A percentile compares a stretch with the other conserved stretches of the same genome.
phyloP scores from a whole-genome alignment of 2,113 vertebrate genomes.

The Hippocampus comes region DNA sequence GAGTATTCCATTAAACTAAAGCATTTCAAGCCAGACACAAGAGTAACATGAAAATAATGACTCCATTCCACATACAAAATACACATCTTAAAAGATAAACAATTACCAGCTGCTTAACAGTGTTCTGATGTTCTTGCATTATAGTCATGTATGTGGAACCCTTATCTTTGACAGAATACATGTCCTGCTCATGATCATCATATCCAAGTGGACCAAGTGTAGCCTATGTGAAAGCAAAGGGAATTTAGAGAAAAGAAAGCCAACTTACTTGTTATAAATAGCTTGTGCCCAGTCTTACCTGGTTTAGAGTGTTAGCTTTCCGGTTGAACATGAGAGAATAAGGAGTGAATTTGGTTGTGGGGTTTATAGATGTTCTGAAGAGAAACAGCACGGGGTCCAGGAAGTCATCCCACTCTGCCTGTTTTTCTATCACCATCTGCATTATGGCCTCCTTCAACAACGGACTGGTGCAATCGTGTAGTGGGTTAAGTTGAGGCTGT shows the following conservation, averaged over 20 bases:
- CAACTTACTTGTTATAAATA: background rate
- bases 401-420: conserved; percentile 78
- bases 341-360: conserved; percentile 79
- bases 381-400: conserved; percentile 79
- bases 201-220: conserved; percentile 58
- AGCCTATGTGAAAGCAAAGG: conserved; percentile 42
- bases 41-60: background rate
- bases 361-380: conserved; percentile 79
- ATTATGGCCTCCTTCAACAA: conserved; percentile 76
- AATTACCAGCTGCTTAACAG: conserved; percentile 78
- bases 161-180: conserved; percentile 50
- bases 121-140: conserved; percentile 76
- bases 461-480: conserved; percentile 64
- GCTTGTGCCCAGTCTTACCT: conserved; percentile 45
- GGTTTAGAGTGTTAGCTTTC: conserved; percentile 66
- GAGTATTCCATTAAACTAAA: no score
- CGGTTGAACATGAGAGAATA: conserved; percentile 86
- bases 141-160: conserved; percentile 54
- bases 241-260: background rate
- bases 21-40: no score
- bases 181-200: conserved; percentile 61
- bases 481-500: conserved; percentile 58
- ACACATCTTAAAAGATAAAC: background rate
- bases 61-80: background rate
- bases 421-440: conserved; percentile 76